Base-by-base conservation (phyloP, 1,140 invertebrate genomes). In the Drosophila mayri region DNA sequence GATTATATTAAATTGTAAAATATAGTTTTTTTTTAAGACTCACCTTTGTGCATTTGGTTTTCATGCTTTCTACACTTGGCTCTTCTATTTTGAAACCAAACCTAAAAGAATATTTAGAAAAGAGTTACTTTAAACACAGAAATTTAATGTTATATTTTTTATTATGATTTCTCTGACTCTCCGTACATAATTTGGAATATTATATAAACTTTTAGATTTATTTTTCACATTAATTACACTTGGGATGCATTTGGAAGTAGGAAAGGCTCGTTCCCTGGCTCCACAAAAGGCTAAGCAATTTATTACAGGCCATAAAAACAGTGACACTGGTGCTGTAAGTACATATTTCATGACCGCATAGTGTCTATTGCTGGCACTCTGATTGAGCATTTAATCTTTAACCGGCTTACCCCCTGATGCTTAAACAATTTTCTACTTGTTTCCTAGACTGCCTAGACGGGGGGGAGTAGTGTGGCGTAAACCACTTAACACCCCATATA, bases 11-110 rank as follows among this genome's bases (percentile, higher is more conserved):
- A 40, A 16, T 49, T 32, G 12, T 30, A 11, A 49, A 20, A 7
- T 8, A 1, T 22, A 20, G 11, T 41, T 30, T 35, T 22, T 46
- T 0, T 9, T 41, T 49, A 25, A 4, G 37, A 3, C 93, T 92
- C 93, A 96, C 96, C 98, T 97, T 99, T 99, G 91, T 98, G 98
- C 94, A 98, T 95, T 93, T 99, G 98, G 93, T 97, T 99, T 92
- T 99, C 98, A 88, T 99, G 98, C 93, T 99, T 99, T 62, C 98
- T 94, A 92, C 98, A 99, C 93, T 99, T 99, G 2, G 98, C 98
- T 81, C 98, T 94, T 85, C 98, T 94, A 92, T 99, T 99, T 94
- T 99, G 98, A 93, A 99, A 99, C 98, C 98, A 99, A 64, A 98
- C 97, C 97, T 97, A 93, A 40, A 77, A 77, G 30, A 28, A 52